Base-by-base conservation (phyloP, 2,888 invertebrate genomes). In the Germaria angustata region DNA sequence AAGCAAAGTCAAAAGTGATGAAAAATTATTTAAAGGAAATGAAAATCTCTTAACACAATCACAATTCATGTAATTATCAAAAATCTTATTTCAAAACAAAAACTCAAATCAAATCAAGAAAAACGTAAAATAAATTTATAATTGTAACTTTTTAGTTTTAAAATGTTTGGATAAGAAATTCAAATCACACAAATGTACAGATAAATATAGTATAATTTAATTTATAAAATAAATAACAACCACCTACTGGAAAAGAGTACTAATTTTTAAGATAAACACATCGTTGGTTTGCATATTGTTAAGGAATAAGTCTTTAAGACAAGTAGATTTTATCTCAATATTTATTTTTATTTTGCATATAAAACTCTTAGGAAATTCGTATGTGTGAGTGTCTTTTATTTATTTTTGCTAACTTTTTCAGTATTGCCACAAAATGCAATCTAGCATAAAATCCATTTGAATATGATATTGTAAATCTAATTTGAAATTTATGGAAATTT, bases 401-500 rank as follows among this genome's bases (percentile, higher is more conserved):
- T 13, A 20, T 9, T 6, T 4, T 66, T 51, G 6, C 3, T 5
- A 28, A 28, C 4, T 28, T 15, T 59, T 20, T 24, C 4, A 9
- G 36, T 4, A 32, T 41, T 71, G 55, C 68, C 55, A 53, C 79
- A 82, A 55, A 77, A 77, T 73, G 80, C 80, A 80, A 80, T 65
- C 75, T 76, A 44, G 68, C 73, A 77, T 68, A 44, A 84, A 79
- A 80, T 78, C 77, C 73, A 80, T 80, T 73, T 80, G 83, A 80
- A 80, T 79, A 72, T 59, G 61, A 66, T 80, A 80, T 80, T 69
- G 73, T 73, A 80, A 82, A 84, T 84, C 83, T 80, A 84, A 83
- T 84, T 82, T 83, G 73, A 80, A 84, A 81, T 72, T 82, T 83
- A 83, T 80, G 82, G 80, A 82, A 80, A 75, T 78, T 76, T 57